Conservation (phyloP, 2,113 vertebrate genomes). For the Plotosus lineatus region DNA sequence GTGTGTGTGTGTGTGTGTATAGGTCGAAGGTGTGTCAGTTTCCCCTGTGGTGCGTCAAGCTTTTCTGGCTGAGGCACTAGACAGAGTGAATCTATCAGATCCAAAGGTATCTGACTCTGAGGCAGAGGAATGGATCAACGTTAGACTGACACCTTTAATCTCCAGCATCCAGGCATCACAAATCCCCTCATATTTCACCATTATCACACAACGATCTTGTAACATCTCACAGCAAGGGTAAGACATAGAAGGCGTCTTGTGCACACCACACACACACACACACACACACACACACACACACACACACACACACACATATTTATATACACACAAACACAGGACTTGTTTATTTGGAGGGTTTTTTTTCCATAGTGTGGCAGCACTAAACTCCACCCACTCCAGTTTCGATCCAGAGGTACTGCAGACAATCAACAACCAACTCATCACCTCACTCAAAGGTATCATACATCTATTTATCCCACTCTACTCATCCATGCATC, state of each 20-base stretch:
- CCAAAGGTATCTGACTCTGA: slow-evolving; percentile 48
- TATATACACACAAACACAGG: slow-evolving; percentile 17
- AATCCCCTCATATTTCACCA: slow-evolving; percentile 58
- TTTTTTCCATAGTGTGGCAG: slow-evolving; percentile 55
- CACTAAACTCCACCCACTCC: slow-evolving; percentile 58
- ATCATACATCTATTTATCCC: neutral
- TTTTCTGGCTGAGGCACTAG: slow-evolving; percentile 68
- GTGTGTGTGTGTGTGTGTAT: slow-evolving; percentile 20
- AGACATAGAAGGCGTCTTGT: too few relatives aligned
- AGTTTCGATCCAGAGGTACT: slow-evolving; percentile 54
- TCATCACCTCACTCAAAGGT: slow-evolving; percentile 66
- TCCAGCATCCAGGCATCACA: slow-evolving; percentile 47
- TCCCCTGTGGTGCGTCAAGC: slow-evolving; percentile 56
- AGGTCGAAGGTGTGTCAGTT: slow-evolving; percentile 4
- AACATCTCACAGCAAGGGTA: slow-evolving; percentile 58
- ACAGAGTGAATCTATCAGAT: slow-evolving; percentile 63
- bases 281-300: slow-evolving; percentile 18
- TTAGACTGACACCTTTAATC: slow-evolving; percentile 62
- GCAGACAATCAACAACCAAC: slow-evolving; percentile 58
- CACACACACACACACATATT: slow-evolving; percentile 23
- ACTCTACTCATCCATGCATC: neutral
- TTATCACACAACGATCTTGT: slow-evolving; percentile 63
- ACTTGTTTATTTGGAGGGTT: neutral
- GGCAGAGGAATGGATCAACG: slow-evolving; percentile 61
- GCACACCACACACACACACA: slow-evolving; percentile 3